Evolutionary conservation across 2,888 invertebrate genomes (phyloP).

Genomic region (Apamea epomidion): DNA sequence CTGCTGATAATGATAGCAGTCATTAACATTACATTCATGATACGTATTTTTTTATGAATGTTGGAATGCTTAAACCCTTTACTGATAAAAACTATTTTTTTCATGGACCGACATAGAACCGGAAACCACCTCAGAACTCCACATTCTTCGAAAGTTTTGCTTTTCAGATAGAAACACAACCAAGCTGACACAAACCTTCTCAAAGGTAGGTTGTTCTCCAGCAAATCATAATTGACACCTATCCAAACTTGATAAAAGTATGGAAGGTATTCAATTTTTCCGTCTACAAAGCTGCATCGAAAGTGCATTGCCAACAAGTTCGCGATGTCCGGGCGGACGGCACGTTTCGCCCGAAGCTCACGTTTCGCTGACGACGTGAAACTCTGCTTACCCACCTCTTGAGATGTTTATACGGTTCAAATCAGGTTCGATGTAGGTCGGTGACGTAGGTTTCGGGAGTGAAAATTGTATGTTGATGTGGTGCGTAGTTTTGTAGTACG

Average conservation of each 20-base stretch:
- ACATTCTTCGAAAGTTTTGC: not conserved
- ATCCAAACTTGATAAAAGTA: constrained; percentile 42
- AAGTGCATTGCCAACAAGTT: constrained; percentile 67
- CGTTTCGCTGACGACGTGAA: constrained; percentile 66
- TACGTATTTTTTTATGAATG: not conserved
- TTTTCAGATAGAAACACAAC: not conserved
- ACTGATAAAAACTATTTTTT: not conserved
- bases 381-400: constrained; percentile 61
- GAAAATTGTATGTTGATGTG: constrained; percentile 19
- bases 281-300: constrained; percentile 62
- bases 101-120: no score
- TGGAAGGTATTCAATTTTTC: constrained; percentile 59
- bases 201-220: constrained; percentile 8
- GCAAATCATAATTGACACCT: constrained; percentile 50
- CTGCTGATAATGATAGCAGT: not conserved
- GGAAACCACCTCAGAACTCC: not conserved
- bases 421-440: constrained; percentile 53
- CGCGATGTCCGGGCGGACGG: constrained; percentile 56
- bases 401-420: constrained; percentile 63
- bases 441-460: constrained; percentile 32
- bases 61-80: not conserved
- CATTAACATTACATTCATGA: not conserved
- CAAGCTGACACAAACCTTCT: not conserved
- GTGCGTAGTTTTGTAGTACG: not conserved
- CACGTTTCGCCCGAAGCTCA: constrained; percentile 66